A percentile compares a stretch with the other conserved stretches of the same genome.
Evolutionary conservation across 1,140 invertebrate genomes (phyloP).

Genomic region (Drosophila takahashii): DNA sequence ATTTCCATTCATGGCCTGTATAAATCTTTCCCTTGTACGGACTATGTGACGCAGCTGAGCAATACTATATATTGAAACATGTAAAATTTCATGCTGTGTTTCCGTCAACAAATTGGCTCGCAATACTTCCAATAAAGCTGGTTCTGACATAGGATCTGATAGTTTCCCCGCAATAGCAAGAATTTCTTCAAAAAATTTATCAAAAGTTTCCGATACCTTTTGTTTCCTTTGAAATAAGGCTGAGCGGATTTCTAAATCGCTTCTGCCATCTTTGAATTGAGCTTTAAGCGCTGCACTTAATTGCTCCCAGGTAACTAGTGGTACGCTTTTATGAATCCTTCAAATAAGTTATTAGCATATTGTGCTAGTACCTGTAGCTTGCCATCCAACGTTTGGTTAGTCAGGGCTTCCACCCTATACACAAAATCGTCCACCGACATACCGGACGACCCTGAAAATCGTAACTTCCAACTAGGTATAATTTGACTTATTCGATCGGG

Average conservation of each 20-base stretch:
- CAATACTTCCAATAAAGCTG: constrained; percentile 7
- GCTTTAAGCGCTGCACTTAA: constrained; percentile 4
- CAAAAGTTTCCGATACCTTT: constrained; percentile 6
- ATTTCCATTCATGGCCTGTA: too few species aligned
- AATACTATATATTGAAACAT: constrained; percentile 8
- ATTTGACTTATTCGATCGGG: constrained; percentile 17
- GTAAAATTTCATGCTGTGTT: background rate
- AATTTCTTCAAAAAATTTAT: constrained; percentile 8
- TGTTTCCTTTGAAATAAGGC: constrained; percentile 18
- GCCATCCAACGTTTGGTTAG: constrained; percentile 15
- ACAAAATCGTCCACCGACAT: constrained; percentile 21
- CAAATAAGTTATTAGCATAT: constrained; percentile 14
- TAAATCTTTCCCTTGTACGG: too few species aligned
- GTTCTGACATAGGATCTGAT: background rate
- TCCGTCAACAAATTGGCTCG: constrained; percentile 3
- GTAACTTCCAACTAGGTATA: constrained; percentile 15
- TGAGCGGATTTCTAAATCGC: constrained; percentile 8
- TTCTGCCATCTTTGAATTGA: constrained; percentile 21
- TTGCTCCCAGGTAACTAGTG: background rate
- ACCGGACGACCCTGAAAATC: constrained; percentile 13
- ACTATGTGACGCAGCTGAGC: constrained; percentile 1
- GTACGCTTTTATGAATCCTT: constrained; percentile 15
- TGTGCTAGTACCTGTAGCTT: constrained; percentile 13
- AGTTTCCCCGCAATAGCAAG: background rate
- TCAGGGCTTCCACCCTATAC: constrained; percentile 16